Evolutionary conservation across 2,113 vertebrate species (phyloP), one percentile per base, ranked within the genome.

Genomic region (Alectura lathami): DNA sequence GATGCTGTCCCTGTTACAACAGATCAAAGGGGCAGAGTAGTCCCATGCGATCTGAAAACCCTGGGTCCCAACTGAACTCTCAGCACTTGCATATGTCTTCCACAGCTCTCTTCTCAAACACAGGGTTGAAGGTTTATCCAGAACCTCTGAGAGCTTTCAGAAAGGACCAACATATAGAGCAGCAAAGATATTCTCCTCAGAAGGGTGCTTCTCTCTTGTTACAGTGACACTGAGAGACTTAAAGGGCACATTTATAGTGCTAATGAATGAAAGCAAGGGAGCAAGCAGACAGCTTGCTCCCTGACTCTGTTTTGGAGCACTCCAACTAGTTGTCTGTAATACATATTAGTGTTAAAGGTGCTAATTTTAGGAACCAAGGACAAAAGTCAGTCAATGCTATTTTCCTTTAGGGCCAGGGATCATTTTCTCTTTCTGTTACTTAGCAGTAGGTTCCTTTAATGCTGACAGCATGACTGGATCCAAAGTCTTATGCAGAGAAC

Each of bases 61-160:
- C 2, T 1, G 17, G 23, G 9, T 50, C 20, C 38, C 75, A 51
- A 40, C 0, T 1, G 1, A 15, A 15, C 7, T 60, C 8, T 63
- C 27, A 78, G 14, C 17, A 54, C 16, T 27, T 32, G 8, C 23
- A 64, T 75, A 43, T 17, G 7, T 64, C 68, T 88, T 80, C 26
- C 22, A 9, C 9, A 54, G 3, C 13, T 54, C 18, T 84, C 42
- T 54, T 74, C 32, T 74, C 26, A 75, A 78, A 81, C 0, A 0
- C 3, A 24, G 7, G 1, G 5, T 45, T 68, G 4, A 13, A 60
- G 23, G 2, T 42, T 70, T 72, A 17, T 67, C 43, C 27, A 59
- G 20, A 69, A 72, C 22, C 7, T 16, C 18, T n/a, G 24, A 66
- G 5, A 59, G 26, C 11, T 17, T 75, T 78, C n/a, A 54, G 42